A percentile compares a stretch with the other conserved stretches of the same genome.
Evolutionary conservation across 2,113 vertebrate genomes (phyloP).

Genomic region (Capricornis sumatraensis): DNA sequence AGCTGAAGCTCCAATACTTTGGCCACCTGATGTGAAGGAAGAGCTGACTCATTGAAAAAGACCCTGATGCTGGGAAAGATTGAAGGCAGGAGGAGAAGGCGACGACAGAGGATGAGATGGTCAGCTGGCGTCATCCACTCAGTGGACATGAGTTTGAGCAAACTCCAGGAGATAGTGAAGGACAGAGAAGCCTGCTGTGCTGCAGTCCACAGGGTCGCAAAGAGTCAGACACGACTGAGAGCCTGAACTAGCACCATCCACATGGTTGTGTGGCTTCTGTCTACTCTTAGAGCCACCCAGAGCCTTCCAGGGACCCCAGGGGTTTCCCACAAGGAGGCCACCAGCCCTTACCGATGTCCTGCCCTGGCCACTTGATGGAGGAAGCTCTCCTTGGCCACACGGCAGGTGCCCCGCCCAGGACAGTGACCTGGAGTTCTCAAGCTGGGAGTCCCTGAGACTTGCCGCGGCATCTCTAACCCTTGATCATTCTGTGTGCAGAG

Average conservation of each 20-base stretch:
- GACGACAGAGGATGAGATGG: neutral
- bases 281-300: neutral
- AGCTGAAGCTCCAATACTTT: neutral
- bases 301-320: neutral
- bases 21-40: neutral
- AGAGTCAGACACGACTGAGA: neutral
- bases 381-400: fast-evolving
- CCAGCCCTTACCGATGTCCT: fast-evolving
- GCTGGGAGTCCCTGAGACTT: neutral
- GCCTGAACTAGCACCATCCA: neutral
- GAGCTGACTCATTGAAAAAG: neutral
- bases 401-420: neutral
- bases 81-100: neutral
- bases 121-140: neutral
- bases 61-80: neutral
- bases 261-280: neutral
- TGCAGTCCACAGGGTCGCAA: neutral
- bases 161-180: neutral
- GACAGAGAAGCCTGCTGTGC: neutral
- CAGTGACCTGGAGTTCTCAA: neutral
- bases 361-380: fast-evolving
- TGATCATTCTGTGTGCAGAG: fast-evolving
- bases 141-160: neutral
- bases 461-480: fast-evolving
- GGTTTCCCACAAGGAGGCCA: neutral